Base-by-base conservation (phyloP, 92 coral and sea anemone genomes). In the Phenganax subtilis region DNA sequence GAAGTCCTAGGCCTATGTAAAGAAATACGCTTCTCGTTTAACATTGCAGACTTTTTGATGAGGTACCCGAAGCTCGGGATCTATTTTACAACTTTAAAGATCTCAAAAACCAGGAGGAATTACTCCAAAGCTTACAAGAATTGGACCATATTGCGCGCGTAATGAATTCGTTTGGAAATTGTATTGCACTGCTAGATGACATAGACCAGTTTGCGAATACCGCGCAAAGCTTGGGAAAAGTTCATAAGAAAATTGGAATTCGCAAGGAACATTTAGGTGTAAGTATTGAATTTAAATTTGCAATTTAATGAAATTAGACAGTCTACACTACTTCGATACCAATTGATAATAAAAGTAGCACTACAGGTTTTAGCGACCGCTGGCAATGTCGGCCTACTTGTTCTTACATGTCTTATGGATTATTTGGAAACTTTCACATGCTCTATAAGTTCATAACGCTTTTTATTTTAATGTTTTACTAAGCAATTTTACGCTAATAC, bases 61-160 rank as follows among this genome's bases (percentile, higher is more conserved):
- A 78, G 51, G 55, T 29, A 0, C 82, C 82, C 8, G 82, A 78
- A 27, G 67, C 67, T 11, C 82, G 61, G 11, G 82, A 78, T 52
- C 66, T 78, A 20, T 78, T 78, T 63, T 78, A 78, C 82, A 15
- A 37, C 63, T 78, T 78, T 58, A 78, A 63, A 78, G 72, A 78
- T 63, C 59, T 78, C 7, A 78, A 78, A 28, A 53, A 78, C 44
- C 82, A 62, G 29, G 72, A 78, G 15, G 82, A 78, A 52, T 47
- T 78, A 0, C 27, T 62, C 12, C 71, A 78, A 64, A 78, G 82
- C 63, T 44, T 78, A 17, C 11, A 62, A 52, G 82, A 78, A 63
- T 54, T 78, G 8, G 82, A 78, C 51, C 82, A 78, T 47, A 72
- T 78, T n/a, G 82, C 82, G 44, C 57, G 72, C 28, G 82, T 78